phyloP scores from a whole-genome alignment of 2,797 vertebrate genomes.

The Gephyroberyx darwinii region DNA sequence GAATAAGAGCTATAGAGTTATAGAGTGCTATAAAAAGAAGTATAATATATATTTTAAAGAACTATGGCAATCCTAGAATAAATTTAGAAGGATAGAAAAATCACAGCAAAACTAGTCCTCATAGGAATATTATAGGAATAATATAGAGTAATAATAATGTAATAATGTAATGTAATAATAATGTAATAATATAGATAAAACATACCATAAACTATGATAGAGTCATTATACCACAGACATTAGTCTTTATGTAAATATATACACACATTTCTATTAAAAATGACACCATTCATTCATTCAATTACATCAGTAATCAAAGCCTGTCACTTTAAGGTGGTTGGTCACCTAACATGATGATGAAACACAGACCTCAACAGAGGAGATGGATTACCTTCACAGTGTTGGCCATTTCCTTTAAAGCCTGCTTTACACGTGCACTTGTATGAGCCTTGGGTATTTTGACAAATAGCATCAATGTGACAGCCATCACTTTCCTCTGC shows the following conservation, averaged over 20 bases:
- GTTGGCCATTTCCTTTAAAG: slow-evolving; percentile 91
- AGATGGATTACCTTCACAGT: slow-evolving; percentile 87
- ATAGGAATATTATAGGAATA: too few relatives aligned
- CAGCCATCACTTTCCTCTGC: slow-evolving; percentile 91
- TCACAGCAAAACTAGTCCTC: too few relatives aligned
- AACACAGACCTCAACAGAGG: slow-evolving; percentile 11
- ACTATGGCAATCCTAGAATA: too few relatives aligned
- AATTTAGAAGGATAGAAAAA: too few relatives aligned
- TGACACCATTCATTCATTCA: background rate
- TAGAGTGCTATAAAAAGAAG: background rate
- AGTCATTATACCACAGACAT: background rate
- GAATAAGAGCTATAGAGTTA: slow-evolving; percentile 1
- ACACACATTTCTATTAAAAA: too few relatives aligned
- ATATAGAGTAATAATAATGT: too few relatives aligned
- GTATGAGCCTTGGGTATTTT: slow-evolving; percentile 91
- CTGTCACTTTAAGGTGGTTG: background rate
- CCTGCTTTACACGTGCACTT: slow-evolving; percentile 95
- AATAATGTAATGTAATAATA: too few relatives aligned
- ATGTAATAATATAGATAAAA: too few relatives aligned
- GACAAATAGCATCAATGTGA: slow-evolving; percentile 95
- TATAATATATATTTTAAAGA: background rate
- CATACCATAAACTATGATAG: too few relatives aligned
- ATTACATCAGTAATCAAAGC: background rate
- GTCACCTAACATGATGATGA: slow-evolving; percentile 15
- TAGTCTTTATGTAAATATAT: too few relatives aligned